Evolutionary conservation across 2,888 invertebrate genomes (phyloP), one percentile per base, ranked within the genome.

Genomic region (Drosophila anomalata): DNA sequence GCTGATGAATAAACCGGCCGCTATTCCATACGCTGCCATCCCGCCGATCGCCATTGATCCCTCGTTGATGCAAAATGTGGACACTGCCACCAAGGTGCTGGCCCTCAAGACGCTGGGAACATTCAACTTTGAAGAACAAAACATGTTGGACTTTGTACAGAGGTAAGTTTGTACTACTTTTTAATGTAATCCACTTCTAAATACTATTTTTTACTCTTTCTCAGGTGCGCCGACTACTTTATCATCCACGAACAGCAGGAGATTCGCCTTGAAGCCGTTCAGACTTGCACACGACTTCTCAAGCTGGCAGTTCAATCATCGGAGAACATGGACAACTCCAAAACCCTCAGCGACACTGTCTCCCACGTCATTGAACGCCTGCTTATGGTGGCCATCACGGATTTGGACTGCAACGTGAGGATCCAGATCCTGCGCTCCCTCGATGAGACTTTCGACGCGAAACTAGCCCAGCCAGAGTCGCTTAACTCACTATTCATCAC

Each of bases 401-500:
- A 99, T 91, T 95, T 96, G 90, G 99, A 99, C 91, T 95, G 97
- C 42, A 97, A 98, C 91, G 98, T 99, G 0, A 94, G 99, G 7
- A 96, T 96, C 87, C 96, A 97, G 93, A 99, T 99, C 0, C 92
- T 99, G 26, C 95, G 96, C 70, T 98, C 98, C 0, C 93, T 99
- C 22, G 96, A 97, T 89, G 95, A 96, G 73, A 95, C 96, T 20
- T 99, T 99, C 91, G 98, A 99, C 89, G 95, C 95, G 29, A 98
- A 99, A 91, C 92, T 99, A 60, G 99, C 99, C 0, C 99, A 99
- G 92, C 97, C 99, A 0, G 98, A 99, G 92, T 98, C 98, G 77
- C 92, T 99, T 9, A 96, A 96, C 79, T 96, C 97, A 0, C 93
- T 99, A 9, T 98, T 99, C 88, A 96, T 99, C 63, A 97, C 98